Conservation (phyloP, 1,140 invertebrate species). For the Eulimnadia texana region DNA sequence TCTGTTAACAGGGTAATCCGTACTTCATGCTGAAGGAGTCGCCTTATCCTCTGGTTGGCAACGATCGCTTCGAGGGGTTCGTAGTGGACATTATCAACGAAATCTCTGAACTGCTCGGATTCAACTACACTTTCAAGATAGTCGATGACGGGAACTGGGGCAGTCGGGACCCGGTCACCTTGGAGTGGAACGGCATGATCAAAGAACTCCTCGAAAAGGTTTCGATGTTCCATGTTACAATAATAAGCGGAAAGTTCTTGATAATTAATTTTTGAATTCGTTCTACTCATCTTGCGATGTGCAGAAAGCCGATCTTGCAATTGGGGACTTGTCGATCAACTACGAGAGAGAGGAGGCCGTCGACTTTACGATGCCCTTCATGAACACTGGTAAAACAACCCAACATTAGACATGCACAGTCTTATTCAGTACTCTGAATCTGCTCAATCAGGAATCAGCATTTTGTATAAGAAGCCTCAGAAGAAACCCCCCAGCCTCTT, state of each 20-base stretch:
- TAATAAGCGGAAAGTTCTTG: not conserved
- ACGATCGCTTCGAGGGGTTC: constrained; percentile 78
- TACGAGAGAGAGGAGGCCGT: constrained; percentile 34
- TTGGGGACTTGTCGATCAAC: constrained; percentile 38
- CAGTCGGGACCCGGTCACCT: constrained; percentile 38
- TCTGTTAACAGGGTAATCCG: constrained; percentile 58
- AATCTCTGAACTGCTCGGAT: constrained; percentile 68
- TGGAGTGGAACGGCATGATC: constrained; percentile 79
- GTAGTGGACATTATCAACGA: constrained; percentile 72
- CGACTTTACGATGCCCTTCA: constrained; percentile 41
- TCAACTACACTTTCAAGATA: constrained; percentile 69
- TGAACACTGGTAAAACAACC: constrained; percentile 31
- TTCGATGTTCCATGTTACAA: not conserved
- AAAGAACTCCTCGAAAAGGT: constrained; percentile 60
- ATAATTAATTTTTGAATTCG: constrained; percentile 9
- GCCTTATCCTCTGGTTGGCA: constrained; percentile 58
- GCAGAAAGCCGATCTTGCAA: constrained; percentile 38
- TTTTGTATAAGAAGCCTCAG: constrained; percentile 75
- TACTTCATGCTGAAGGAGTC: constrained; percentile 82
- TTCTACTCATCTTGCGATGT: too few species aligned
- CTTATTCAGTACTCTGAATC: not conserved
- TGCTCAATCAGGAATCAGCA: constrained; percentile 58
- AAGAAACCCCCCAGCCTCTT: constrained; percentile 83
- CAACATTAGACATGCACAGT: not conserved
- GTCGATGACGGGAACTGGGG: constrained; percentile 65